Conservation (phyloP, 2,888 invertebrate species). For the Camponotus fellah region DNA sequence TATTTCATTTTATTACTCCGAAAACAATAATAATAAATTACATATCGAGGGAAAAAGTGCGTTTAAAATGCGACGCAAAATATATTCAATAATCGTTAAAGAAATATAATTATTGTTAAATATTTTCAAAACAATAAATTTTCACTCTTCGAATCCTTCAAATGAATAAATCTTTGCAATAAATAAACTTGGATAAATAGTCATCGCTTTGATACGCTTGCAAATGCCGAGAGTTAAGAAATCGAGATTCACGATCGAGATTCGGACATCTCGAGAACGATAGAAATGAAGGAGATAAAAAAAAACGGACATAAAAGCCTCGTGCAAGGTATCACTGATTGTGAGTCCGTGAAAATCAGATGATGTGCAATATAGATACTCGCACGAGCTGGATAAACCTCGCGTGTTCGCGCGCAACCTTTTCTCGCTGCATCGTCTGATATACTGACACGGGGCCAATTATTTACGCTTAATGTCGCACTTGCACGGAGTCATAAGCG, state of each 20-base stretch:
- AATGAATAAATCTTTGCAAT: too few relatives aligned
- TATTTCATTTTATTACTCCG: background rate
- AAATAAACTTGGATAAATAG: too few relatives aligned
- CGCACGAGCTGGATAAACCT: constrained; percentile 30
- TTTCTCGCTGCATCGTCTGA: constrained; percentile 46
- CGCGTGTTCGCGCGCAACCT: constrained; percentile 53
- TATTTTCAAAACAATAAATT: too few relatives aligned
- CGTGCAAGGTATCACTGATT: constrained; percentile 19
- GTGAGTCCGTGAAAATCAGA: constrained; percentile 35
- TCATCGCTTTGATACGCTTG: too few relatives aligned
- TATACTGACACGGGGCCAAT: constrained; percentile 54
- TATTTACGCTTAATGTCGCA: constrained; percentile 56
- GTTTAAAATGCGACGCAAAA: background rate
- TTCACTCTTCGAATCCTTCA: too few relatives aligned
- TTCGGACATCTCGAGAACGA: constrained; percentile 30
- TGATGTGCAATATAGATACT: constrained; percentile 1
- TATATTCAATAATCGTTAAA: background rate
- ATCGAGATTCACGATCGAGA: too few relatives aligned
- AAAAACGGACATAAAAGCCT: constrained; percentile 9
- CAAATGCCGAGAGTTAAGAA: too few relatives aligned
- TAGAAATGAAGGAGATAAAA: constrained; percentile 21
- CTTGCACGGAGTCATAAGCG: constrained; percentile 38
- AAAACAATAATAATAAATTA: background rate
- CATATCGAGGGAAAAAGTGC: background rate
- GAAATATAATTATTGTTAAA: too few relatives aligned